Evolutionary conservation across 2,797 vertebrate genomes (phyloP).

Genomic region (Carapus acus): DNA sequence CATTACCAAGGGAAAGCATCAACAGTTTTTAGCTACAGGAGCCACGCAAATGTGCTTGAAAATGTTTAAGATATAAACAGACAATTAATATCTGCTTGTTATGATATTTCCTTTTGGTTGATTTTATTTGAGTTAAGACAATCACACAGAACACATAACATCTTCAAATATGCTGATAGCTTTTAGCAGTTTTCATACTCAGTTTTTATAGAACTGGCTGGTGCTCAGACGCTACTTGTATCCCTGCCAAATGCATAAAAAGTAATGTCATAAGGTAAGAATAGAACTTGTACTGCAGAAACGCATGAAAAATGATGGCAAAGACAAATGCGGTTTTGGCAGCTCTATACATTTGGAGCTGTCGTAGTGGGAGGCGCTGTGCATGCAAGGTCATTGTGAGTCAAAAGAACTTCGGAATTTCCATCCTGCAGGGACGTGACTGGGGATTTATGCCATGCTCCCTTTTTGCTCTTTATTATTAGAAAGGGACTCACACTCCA

Average conservation of each 20-base stretch:
- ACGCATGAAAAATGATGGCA: neutral
- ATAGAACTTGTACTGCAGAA: neutral
- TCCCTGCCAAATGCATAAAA: neutral
- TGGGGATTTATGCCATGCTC: neutral
- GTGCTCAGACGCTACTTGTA: neutral
- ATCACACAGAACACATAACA: neutral
- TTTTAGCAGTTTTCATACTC: neutral
- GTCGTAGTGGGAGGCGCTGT: neutral
- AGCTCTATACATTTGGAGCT: neutral
- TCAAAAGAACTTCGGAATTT: neutral
- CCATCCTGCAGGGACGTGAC: neutral
- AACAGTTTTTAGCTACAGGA: no score
- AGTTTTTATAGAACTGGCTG: neutral
- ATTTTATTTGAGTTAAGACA: neutral
- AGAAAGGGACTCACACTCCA: neutral
- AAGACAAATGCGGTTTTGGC: neutral
- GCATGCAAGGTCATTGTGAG: no score
- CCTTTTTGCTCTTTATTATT: neutral
- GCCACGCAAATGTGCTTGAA: no score
- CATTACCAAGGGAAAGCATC: no score
- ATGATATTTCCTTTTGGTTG: no score
- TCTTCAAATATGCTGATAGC: neutral
- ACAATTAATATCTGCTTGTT: no score
- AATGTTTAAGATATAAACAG: no score
- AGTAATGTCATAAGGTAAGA: neutral